Conservation (phyloP, 2,113 vertebrate species). For the Dermatemys mawii region DNA sequence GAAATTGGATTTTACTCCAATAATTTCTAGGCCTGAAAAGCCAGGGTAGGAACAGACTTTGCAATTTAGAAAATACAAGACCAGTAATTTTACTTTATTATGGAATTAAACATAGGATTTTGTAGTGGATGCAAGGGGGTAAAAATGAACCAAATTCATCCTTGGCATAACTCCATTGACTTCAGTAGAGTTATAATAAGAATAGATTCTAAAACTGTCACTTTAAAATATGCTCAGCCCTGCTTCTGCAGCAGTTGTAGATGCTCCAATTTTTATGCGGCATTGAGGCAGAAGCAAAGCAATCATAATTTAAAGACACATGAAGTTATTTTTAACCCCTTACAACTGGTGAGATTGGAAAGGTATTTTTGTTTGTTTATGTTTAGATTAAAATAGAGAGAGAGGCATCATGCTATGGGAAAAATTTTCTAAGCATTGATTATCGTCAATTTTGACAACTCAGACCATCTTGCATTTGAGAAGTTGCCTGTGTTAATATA, state of each 20-base stretch:
- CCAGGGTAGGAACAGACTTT: neutral
- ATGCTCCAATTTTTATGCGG: too few relatives aligned
- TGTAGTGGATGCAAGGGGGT: neutral
- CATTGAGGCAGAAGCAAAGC: neutral
- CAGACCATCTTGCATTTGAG: neutral
- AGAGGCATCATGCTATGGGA: neutral
- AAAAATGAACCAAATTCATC: constrained; percentile 15
- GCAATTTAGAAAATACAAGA: neutral
- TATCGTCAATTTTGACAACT: neutral
- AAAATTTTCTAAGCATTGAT: neutral
- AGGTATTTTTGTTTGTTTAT: neutral
- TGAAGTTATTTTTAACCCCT: constrained; percentile 9
- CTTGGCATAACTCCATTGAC: constrained; percentile 49
- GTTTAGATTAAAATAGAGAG: neutral
- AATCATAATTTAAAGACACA: neutral
- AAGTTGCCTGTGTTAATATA: neutral
- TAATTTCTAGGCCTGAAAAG: constrained; percentile 9
- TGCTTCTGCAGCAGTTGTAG: neutral
- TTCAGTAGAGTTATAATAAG: neutral
- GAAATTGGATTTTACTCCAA: constrained; percentile 11
- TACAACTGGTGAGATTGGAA: neutral
- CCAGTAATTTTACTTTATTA: neutral
- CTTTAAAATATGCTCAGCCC: neutral
- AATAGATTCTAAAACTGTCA: constrained; percentile 22
- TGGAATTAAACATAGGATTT: neutral